A percentile compares a stretch with the other conserved stretches of the same genome.
Evolutionary conservation across 2,888 invertebrate genomes (phyloP).

Genomic region (Automeris io): DNA sequence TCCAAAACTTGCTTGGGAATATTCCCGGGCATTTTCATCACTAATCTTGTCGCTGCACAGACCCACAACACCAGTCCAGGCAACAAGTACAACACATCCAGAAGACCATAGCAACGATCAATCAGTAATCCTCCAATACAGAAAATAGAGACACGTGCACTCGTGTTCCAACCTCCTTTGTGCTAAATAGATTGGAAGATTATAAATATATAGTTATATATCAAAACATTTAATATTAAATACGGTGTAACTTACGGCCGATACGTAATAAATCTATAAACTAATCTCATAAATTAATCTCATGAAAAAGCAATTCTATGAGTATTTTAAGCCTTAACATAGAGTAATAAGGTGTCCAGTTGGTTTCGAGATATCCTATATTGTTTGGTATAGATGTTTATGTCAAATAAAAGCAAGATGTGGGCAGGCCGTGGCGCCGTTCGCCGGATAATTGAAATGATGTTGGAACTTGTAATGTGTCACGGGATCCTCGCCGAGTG

Average conservation of each 20-base stretch:
- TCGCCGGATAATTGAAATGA: constrained; percentile 17
- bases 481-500: constrained; percentile 10
- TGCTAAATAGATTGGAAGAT: too few species aligned
- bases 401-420: constrained; percentile 22
- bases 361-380: not conserved
- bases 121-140: too few species aligned
- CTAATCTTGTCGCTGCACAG: too few species aligned
- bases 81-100: too few species aligned
- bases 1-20: too few species aligned
- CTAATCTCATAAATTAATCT: not conserved
- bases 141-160: too few species aligned
- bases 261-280: constrained; percentile 3
- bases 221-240: too few species aligned
- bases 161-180: too few species aligned
- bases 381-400: constrained; percentile 11
- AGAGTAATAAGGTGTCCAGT: not conserved
- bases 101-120: too few species aligned
- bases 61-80: too few species aligned
- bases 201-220: too few species aligned
- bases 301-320: not conserved
- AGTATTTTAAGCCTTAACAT: not conserved
- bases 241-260: constrained; percentile 8
- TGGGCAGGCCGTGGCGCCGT: constrained; percentile 16
- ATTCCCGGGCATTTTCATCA: too few species aligned
- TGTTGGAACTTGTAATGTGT: constrained; percentile 13